Base-by-base conservation (phyloP, 1,140 invertebrate genomes). In the Tetragonula clypearis region DNA sequence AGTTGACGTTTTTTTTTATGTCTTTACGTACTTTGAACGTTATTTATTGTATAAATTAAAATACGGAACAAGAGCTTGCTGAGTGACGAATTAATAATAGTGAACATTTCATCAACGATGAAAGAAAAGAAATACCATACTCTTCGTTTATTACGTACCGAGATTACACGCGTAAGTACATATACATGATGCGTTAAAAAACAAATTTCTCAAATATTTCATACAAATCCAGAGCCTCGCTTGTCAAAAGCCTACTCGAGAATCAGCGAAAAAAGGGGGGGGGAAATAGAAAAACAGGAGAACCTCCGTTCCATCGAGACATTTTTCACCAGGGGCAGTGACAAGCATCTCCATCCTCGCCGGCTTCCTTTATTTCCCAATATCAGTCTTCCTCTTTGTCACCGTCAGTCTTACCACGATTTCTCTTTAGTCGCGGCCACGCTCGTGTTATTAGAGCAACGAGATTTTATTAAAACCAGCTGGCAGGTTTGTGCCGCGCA, bases 401-500 rank as follows among this genome's bases (percentile, higher is more conserved):
- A 26, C 23, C n/a, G 19, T 78, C 74, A 80, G 68, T 87, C 66
- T 74, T 76, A 56, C 35, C 87, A 17, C 79, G 78, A 82, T 86
- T 72, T 86, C 85, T 66, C 76, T 74, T 77, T 60, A 79, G 85
- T 62, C 65, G 75, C 73, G 30, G 71, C 77, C 65, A 68, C 66
- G 30, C 56, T 75, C 87, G 74, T 74, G 86, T 89, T 89, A 87
- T 90, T 87, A 84, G 82, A 65, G 66, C 86, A 84, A 90, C 86
- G 86, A 90, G 78, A 86, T 90, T 88, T 84, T 87, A 89, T 90
- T 87, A 89, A 90, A 66, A 88, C 77, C 84, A 49, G 78, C 78
- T 35, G 78, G 65, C 41, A 49, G 41, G 41, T 65, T 12, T 35
- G 21, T 14, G 2, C 2, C 49, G 23, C 71, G 23, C 41, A 11